Percentiles rank a stretch among this genome's conserved stretches.
These are phyloP conservation scores for Teleopsis dalmanni DNA, from an alignment of 1,140 invertebrate genomes.

Conservation along the genomic window DNA sequence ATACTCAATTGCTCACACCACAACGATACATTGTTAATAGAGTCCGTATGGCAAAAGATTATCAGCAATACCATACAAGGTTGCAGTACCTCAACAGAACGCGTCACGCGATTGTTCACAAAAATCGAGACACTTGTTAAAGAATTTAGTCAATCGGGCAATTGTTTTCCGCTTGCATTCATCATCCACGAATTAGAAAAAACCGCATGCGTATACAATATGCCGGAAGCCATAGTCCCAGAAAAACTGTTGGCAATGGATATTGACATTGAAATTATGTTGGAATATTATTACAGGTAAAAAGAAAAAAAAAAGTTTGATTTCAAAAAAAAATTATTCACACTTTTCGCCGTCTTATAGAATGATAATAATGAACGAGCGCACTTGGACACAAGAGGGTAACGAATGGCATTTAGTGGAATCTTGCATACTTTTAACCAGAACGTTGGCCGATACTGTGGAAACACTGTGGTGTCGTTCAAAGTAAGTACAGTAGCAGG, in stretches of 20 bases:
- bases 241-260: slow-evolving; percentile 60
- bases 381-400: slow-evolving; percentile 66
- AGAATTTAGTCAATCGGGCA: slow-evolving; percentile 63
- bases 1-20: slow-evolving; percentile 79
- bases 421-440: slow-evolving; percentile 56
- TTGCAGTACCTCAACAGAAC: slow-evolving; percentile 52
- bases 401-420: slow-evolving; percentile 70
- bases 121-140: slow-evolving; percentile 67
- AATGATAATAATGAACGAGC: slow-evolving; percentile 64
- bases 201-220: slow-evolving; percentile 60
- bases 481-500: too few relatives aligned
- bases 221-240: slow-evolving; percentile 60
- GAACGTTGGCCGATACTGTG: slow-evolving; percentile 51
- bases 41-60: slow-evolving; percentile 73
- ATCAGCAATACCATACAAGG: slow-evolving; percentile 52
- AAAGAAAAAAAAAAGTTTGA: slow-evolving; percentile 60
- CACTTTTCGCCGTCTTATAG: slow-evolving; percentile 60
- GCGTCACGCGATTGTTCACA: slow-evolving; percentile 58
- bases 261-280: slow-evolving; percentile 60
- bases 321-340: slow-evolving; percentile 59
- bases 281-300: slow-evolving; percentile 65
- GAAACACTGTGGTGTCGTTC: slow-evolving; percentile 28
- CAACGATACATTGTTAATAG: slow-evolving; percentile 65
- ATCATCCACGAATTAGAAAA: slow-evolving; percentile 67
- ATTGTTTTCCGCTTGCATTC: slow-evolving; percentile 71